These are phyloP conservation scores for Mionectes olivaceus DNA, from an alignment of 2,797 vertebrate genomes.

Conservation along the genomic window DNA sequence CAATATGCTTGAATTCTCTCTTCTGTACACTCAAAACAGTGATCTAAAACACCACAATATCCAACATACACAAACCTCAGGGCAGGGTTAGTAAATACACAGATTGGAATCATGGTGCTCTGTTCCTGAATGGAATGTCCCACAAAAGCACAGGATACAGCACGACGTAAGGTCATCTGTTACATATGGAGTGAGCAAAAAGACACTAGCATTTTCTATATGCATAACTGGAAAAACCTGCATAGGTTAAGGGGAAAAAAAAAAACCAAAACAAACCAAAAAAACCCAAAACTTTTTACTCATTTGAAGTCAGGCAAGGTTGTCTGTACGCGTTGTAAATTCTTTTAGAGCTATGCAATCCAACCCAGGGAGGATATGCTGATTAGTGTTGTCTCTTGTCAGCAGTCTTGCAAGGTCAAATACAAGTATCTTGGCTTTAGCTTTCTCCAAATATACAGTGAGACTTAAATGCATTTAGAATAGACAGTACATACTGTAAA, in stretches of 20 bases:
- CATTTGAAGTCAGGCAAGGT: slow-evolving; percentile 82
- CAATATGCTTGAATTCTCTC: slow-evolving; percentile 88
- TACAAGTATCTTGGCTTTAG: slow-evolving; percentile 85
- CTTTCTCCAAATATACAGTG: slow-evolving; percentile 91
- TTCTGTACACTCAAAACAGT: slow-evolving; percentile 95
- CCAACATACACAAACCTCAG: slow-evolving; percentile 96
- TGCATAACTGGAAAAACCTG: slow-evolving; percentile 84
- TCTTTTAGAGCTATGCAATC: slow-evolving; percentile 90
- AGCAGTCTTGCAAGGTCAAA: slow-evolving; percentile 91
- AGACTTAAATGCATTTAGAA: slow-evolving; percentile 92
- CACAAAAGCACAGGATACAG: slow-evolving; percentile 97
- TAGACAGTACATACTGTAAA: slow-evolving; percentile 91
- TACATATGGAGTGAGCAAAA: slow-evolving; percentile 92
- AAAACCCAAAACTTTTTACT: slow-evolving; percentile 79
- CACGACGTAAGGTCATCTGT: slow-evolving; percentile 92
- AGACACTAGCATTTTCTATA: slow-evolving; percentile 88
- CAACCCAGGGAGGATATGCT: slow-evolving; percentile 88
- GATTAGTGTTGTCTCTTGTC: slow-evolving; percentile 96
- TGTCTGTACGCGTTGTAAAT: slow-evolving; percentile 84
- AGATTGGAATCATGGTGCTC: slow-evolving; percentile 87
- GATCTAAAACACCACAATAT: slow-evolving; percentile 98
- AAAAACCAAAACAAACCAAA: background rate
- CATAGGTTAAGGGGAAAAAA: slow-evolving; percentile 79
- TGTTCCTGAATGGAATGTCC: slow-evolving; percentile 93
- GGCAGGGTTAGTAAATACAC: slow-evolving; percentile 90